Conservation (phyloP, 23 tunicate species). For the Ascidia mentula region DNA sequence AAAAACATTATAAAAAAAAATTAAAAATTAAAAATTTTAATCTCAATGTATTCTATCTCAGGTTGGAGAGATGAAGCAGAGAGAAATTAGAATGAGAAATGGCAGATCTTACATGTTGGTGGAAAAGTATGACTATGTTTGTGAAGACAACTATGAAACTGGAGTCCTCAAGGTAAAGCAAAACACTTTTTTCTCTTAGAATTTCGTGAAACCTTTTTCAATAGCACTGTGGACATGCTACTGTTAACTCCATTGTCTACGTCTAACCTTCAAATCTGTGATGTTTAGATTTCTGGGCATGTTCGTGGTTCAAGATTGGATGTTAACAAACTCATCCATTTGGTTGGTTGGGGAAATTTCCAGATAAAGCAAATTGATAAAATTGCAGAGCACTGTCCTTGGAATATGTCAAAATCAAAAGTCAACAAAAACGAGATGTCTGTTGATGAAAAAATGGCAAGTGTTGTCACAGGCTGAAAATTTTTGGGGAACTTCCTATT, state of each 20-base stretch:
- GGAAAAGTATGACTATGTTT: slow-evolving; percentile 45
- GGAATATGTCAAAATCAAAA: slow-evolving; percentile 13
- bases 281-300: slow-evolving; percentile 70
- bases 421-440: background rate
- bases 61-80: slow-evolving; percentile 74
- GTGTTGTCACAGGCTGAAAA: no score
- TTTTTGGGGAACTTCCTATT: no score
- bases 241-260: no score
- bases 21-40: no score
- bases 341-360: slow-evolving; percentile 93
- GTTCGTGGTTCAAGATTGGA: slow-evolving; percentile 59
- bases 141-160: slow-evolving; percentile 19
- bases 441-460: background rate
- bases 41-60: no score
- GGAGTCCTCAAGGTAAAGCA: slow-evolving; percentile 32
- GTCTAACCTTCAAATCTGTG: no score
- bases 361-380: slow-evolving; percentile 62
- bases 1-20: no score
- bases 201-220: no score
- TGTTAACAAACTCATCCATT: slow-evolving; percentile 81
- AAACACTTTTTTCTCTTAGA: background rate
- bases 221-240: no score
- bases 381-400: slow-evolving; percentile 59
- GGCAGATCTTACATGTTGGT: slow-evolving; percentile 72
- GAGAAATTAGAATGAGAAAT: slow-evolving; percentile 48